These are phyloP conservation scores for Macropis europaea DNA, from an alignment of 2,888 invertebrate species.

Conservation along the genomic window DNA sequence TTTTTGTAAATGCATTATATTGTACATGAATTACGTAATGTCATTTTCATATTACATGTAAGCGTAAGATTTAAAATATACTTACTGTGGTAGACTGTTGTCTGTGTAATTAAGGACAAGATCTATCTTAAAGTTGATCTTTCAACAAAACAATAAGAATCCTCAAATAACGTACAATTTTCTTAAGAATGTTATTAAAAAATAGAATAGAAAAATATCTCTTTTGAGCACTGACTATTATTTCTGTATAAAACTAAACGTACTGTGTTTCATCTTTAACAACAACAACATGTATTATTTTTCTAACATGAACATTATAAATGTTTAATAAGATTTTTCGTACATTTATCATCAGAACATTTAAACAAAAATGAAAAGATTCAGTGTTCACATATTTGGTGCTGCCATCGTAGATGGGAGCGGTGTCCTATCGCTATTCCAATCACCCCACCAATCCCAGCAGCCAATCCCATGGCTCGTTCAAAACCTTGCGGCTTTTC, in stretches of 20 bases:
- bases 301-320: neutral
- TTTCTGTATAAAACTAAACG: neutral
- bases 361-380: no score
- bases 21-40: conserved; percentile 32
- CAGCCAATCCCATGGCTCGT: conserved; percentile 45
- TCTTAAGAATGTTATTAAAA: neutral
- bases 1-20: conserved; percentile 39
- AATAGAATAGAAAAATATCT: neutral
- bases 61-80: conserved; percentile 37
- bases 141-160: neutral
- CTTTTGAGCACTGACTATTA: neutral
- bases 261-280: neutral
- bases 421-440: conserved; percentile 22
- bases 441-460: conserved; percentile 34
- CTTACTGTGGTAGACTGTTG: conserved; percentile 16
- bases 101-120: conserved; percentile 1
- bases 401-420: conserved; percentile 54
- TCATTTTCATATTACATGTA: conserved; percentile 34
- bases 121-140: neutral
- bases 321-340: neutral
- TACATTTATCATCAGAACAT: no score
- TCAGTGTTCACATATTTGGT: conserved; percentile 24
- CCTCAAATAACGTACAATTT: neutral
- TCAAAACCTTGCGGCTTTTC: conserved; percentile 51
- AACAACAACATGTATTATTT: neutral